Base-by-base conservation (phyloP, 2,888 invertebrate genomes). In the Glyphotaelius pellucidus region DNA sequence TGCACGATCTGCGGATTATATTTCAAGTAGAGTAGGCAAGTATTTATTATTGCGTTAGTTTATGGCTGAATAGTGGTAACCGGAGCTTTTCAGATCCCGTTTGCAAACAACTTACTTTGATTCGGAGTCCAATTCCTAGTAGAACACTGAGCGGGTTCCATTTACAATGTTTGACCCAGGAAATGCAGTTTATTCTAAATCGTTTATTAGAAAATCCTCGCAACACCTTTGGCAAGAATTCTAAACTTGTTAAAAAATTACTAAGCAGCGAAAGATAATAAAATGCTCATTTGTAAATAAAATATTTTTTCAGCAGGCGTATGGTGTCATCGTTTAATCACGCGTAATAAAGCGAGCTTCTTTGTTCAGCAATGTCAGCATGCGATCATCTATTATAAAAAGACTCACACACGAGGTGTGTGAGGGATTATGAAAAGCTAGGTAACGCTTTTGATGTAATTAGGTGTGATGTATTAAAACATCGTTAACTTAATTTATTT, bases 381-480 rank as follows among this genome's bases (percentile, higher is more conserved):
- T 67, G 67, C 25, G 67, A 67, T 67, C 67, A n/a, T 67, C 67
- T 67, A 67, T 67, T 67, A 67, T 67, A 67, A 67, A 67, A 67
- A 67, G n/a, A 67, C 9, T 25, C 67, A 15, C 67, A 25, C 2
- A 25, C n/a, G n/a, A 67, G 67, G 67, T 67, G 67, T 25, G 67
- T 25, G 67, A 67, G 67, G 67, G n/a, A 67, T n/a, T 67, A 67
- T 67, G n/a, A 67, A n/a, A 67, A 67, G 25, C 67, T 67, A 67
- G 67, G 67, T 67, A 67, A 67, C 67, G 67, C n/a, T 67, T 25
- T 67, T 67, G 9, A 25, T 67, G 25, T 67, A 67, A 67, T 67
- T 67, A 67, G 67, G 67, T 67, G 67, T 67, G 67, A 67, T 67
- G 67, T 67, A 67, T 67, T 67, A 67, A 67, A n/a, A n/a, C 67